These are phyloP conservation scores for Apodemus sylvaticus DNA, from an alignment of 2,113 vertebrate genomes.

Conservation along the genomic window DNA sequence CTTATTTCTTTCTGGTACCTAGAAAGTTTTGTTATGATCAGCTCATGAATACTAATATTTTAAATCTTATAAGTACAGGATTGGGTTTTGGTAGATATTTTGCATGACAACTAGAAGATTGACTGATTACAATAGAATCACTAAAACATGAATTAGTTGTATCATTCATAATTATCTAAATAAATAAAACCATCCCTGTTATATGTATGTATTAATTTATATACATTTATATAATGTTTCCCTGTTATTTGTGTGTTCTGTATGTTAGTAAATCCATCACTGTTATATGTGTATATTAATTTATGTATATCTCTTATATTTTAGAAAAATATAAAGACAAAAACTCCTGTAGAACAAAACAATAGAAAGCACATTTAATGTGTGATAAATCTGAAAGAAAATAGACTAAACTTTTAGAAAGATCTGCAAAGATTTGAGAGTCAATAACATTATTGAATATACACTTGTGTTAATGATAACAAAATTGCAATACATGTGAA, in stretches of 20 bases:
- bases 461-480: neutral
- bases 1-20: neutral
- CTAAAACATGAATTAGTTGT: neutral
- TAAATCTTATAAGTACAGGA: neutral
- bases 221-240: neutral
- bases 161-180: neutral
- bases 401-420: neutral
- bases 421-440: neutral
- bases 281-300: neutral
- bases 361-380: neutral
- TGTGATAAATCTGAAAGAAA: constrained; percentile 8
- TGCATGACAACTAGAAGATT: neutral
- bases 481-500: neutral
- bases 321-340: neutral
- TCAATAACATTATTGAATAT: neutral
- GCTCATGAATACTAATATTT: neutral
- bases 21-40: neutral
- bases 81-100: neutral
- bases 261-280: neutral
- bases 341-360: neutral
- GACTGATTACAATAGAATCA: neutral
- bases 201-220: neutral
- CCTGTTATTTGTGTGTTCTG: too few species aligned
- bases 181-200: neutral
- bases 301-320: neutral